Percentiles rank a stretch among this genome's conserved stretches.
phyloP scores from a whole-genome alignment of 1,140 invertebrate genomes.

The Euura saliciscinereae region DNA sequence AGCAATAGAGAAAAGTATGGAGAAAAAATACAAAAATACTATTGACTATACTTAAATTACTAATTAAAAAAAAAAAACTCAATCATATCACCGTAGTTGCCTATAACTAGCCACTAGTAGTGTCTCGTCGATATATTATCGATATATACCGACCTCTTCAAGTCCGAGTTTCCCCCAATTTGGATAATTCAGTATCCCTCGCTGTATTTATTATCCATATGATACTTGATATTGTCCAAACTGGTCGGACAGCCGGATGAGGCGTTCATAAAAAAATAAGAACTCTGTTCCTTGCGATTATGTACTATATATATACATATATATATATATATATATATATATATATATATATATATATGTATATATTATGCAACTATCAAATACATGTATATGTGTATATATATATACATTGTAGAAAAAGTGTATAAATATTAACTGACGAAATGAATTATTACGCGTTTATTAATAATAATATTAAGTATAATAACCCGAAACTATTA shows the following conservation, averaged over 20 bases:
- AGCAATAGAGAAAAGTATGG: neutral
- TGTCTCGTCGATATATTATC: constrained; percentile 31
- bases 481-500: neutral
- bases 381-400: constrained; percentile 23
- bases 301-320: constrained; percentile 17
- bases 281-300: constrained; percentile 13
- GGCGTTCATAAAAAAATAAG: neutral
- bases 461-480: neutral
- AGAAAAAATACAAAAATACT: neutral
- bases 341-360: constrained; percentile 18
- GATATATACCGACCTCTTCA: constrained; percentile 8
- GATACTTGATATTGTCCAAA: constrained; percentile 7
- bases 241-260: neutral
- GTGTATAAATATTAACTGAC: neutral
- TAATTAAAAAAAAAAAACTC: constrained; percentile 24
- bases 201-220: constrained; percentile 8
- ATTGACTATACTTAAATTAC: neutral
- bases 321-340: constrained; percentile 14
- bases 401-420: neutral
- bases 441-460: neutral
- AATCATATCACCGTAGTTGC: constrained; percentile 50
- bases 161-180: constrained; percentile 21
- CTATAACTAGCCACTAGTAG: constrained; percentile 40
- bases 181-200: constrained; percentile 11
- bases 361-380: constrained; percentile 20